Evolutionary conservation across 2,113 vertebrate genomes (phyloP).

Genomic region (human (Homo sapiens)): DNA sequence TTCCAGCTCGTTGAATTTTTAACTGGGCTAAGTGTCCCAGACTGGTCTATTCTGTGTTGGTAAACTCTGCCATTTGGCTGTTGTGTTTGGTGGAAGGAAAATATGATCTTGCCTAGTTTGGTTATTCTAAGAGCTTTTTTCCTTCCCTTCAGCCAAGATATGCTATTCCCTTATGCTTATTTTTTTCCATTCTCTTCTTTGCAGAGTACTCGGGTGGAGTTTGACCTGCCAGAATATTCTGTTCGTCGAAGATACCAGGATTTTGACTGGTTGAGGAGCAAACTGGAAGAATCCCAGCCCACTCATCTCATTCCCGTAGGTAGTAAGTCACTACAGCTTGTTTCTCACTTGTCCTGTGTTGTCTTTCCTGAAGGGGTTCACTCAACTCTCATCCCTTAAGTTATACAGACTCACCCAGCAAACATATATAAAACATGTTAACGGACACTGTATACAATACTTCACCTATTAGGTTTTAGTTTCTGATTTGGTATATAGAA

Average conservation of each 20-base stretch:
- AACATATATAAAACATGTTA: neutral
- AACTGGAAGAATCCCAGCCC: constrained; percentile 97
- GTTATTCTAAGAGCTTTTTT: constrained; percentile 28
- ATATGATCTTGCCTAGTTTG: neutral
- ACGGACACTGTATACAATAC: neutral
- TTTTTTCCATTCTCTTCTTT: neutral
- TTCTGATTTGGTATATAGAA: neutral
- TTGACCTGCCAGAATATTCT: constrained; percentile 96
- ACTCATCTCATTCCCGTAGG: constrained; percentile 99
- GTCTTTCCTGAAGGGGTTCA: neutral
- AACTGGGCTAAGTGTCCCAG: neutral
- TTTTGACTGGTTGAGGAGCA: constrained; percentile 97
- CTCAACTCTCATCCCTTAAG: neutral
- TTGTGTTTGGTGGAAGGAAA: neutral
- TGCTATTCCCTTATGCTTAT: neutral
- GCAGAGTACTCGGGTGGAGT: constrained; percentile 95
- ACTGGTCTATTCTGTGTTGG: neutral
- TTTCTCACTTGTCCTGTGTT: neutral
- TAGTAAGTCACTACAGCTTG: constrained; percentile 79
- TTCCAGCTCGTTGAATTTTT: neutral
- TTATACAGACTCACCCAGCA: neutral
- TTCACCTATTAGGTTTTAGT: neutral
- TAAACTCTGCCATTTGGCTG: neutral
- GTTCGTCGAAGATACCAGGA: constrained; percentile 97
- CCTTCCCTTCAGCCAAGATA: constrained; percentile 22